These are phyloP conservation scores for Alfaro cultratus DNA, from an alignment of 2,797 vertebrate species.

Conservation along the genomic window DNA sequence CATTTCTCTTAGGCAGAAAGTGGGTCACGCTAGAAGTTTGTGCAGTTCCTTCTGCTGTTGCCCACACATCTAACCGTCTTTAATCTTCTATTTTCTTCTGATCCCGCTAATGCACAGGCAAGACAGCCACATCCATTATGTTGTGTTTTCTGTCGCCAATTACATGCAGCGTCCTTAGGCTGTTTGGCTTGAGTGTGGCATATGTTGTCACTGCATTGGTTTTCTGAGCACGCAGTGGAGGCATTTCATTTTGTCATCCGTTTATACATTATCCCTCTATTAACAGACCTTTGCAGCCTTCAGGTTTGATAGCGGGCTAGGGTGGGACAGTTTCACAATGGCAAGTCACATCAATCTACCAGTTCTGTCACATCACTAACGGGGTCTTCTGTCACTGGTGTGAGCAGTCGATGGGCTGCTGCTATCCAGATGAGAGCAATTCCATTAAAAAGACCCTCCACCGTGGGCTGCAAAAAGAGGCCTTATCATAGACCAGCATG, in stretches of 20 bases:
- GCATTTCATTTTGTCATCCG: slow-evolving; percentile 67
- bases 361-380: slow-evolving; percentile 70
- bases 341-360: slow-evolving; percentile 73
- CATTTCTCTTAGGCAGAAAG: slow-evolving; percentile 34
- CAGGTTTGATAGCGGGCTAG: slow-evolving; percentile 48
- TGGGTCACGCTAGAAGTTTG: slow-evolving; percentile 23
- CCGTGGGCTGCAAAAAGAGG: slow-evolving; percentile 46
- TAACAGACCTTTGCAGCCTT: slow-evolving; percentile 53
- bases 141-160: slow-evolving; percentile 48
- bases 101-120: slow-evolving; percentile 18
- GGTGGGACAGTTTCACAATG: slow-evolving; percentile 46
- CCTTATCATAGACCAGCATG: slow-evolving; percentile 63
- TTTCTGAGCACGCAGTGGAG: slow-evolving; percentile 37
- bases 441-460: slow-evolving; percentile 69
- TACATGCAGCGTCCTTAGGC: slow-evolving; percentile 47
- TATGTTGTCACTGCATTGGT: slow-evolving; percentile 52
- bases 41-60: slow-evolving; percentile 22
- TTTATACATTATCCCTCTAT: slow-evolving; percentile 59
- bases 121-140: slow-evolving; percentile 33
- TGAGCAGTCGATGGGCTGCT: slow-evolving; percentile 69
- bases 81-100: slow-evolving; percentile 18
- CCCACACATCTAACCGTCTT: slow-evolving; percentile 9
- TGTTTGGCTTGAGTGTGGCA: slow-evolving; percentile 62
- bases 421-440: slow-evolving; percentile 69
- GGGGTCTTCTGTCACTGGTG: slow-evolving; percentile 64